Base-by-base conservation (phyloP, 2,888 invertebrate species). In the Synanthedon formicaeformis region DNA sequence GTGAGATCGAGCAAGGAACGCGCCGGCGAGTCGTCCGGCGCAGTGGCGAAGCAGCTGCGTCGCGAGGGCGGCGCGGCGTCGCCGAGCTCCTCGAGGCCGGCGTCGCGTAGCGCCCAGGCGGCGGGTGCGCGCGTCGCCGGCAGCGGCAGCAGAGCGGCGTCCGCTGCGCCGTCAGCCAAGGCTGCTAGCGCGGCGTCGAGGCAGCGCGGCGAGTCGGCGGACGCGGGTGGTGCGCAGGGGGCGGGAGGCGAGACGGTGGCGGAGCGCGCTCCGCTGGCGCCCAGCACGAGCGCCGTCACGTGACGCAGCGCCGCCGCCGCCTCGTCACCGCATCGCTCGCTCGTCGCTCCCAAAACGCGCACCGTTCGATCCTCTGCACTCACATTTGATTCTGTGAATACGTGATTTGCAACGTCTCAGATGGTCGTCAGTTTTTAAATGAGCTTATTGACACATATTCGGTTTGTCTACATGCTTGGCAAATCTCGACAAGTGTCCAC, bases 1-100 rank as follows among this genome's bases (percentile, higher is more conserved):
- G 71, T 64, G 27, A 81, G 67, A 60, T 82, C 82, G 11, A 76
- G 71, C 55, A 83, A 64, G 14, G 82, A 78, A 56, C 73, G 70
- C 52, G 70, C 62, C 8, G 63, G 54, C 18, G 64, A 51, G 18
- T 52, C 57, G 8, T 6, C 27, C 27, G 6, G 8, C 27, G 8
- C 27, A 5, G 62, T 54, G 40, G 64, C 69, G 54, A 66, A 57
- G 64, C 82, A 82, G 41, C 68, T 60, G 53, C 81, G 74, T 53
- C 73, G 73, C 55, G 67, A 53, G 2, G 75, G 67, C 50, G 76
- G 72, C 52, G 69, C 62, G 40, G 71, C 74, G 60, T 77, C 78
- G 4, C 78, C 78, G 11, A 78, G 62, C 57, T 73, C 75, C 57
- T 71, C 73, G 2, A 83, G 67, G 3, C 78, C 78, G 48, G 61